phyloP scores from a whole-genome alignment of 2,888 invertebrate genomes.

The Argyresthia albistria region DNA sequence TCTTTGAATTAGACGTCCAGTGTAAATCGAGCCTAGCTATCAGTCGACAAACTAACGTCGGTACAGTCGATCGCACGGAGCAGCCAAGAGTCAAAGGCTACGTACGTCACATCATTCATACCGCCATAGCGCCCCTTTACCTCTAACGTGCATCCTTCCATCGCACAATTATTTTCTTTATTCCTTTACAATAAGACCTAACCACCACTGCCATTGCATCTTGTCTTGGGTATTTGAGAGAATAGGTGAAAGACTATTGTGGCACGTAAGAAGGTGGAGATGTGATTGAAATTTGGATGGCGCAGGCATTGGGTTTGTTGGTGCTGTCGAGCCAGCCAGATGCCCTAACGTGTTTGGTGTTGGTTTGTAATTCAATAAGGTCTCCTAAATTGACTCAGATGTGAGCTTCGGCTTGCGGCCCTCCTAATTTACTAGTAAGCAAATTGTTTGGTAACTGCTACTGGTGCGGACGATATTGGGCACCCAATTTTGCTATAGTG shows the following conservation, averaged over 20 bases:
- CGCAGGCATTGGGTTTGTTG: slow-evolving; percentile 8
- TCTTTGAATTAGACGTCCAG: too few species aligned
- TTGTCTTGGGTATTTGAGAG: too few species aligned
- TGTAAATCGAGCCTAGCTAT: background rate
- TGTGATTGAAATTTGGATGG: slow-evolving; percentile 14
- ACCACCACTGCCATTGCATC: background rate
- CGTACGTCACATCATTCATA: slow-evolving; percentile 58
- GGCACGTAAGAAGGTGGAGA: slow-evolving; percentile 1
- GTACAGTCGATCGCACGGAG: slow-evolving; percentile 38
- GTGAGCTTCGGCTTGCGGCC: slow-evolving; percentile 49
- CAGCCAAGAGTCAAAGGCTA: slow-evolving; percentile 46
- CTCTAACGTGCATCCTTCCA: slow-evolving; percentile 26
- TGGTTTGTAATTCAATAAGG: slow-evolving; percentile 65
- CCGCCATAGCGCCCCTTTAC: slow-evolving; percentile 46
- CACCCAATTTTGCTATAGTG: slow-evolving; percentile 6
- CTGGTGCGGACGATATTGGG: background rate
- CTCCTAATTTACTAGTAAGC: slow-evolving; percentile 60
- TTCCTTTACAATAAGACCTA: slow-evolving; percentile 3
- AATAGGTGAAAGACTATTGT: background rate
- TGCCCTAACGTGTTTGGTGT: slow-evolving; percentile 58
- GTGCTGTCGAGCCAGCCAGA: slow-evolving; percentile 25
- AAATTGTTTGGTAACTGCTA: slow-evolving; percentile 43
- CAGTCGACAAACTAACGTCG: slow-evolving; percentile 15
- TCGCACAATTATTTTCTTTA: slow-evolving; percentile 18
- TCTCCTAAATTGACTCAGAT: slow-evolving; percentile 64